Conservation (phyloP, 2,797 vertebrate species). For the Sebastes paucispinis region DNA sequence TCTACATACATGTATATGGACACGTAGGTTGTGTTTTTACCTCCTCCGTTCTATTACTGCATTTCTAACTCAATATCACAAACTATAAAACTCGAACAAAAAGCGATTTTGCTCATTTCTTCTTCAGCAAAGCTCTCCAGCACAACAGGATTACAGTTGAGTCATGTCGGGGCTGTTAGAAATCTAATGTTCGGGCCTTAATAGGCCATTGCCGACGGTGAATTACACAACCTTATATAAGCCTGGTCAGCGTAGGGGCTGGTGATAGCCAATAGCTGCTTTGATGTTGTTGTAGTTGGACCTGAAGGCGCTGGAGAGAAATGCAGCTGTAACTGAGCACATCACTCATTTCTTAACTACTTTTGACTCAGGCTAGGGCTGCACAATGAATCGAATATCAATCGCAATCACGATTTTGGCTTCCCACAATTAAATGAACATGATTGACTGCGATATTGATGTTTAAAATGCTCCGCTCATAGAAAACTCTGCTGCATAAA, state of each 20-base stretch:
- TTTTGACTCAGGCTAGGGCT: not conserved
- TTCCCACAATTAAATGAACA: too few relatives aligned
- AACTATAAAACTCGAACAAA: not conserved
- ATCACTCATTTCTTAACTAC: not conserved
- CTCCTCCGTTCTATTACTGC: not conserved
- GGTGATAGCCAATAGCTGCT: not conserved
- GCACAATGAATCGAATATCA: too few relatives aligned
- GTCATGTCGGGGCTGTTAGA: not conserved
- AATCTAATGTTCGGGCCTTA: constrained; percentile 11
- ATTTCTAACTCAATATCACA: not conserved
- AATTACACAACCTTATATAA: not conserved
- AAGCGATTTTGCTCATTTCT: not conserved
- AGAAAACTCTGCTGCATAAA: too few relatives aligned
- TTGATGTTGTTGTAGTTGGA: not conserved
- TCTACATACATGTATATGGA: not conserved
- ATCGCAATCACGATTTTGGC: too few relatives aligned
- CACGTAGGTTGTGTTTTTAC: not conserved
- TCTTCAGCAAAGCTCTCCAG: not conserved
- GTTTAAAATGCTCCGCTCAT: too few relatives aligned
- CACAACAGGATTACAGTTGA: not conserved
- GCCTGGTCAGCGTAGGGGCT: not conserved
- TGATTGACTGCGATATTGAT: too few relatives aligned
- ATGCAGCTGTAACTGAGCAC: not conserved
- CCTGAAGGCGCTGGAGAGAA: not conserved
- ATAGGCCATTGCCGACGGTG: not conserved